Conservation (phyloP, 2,113 vertebrate species). For the Martes martes region DNA sequence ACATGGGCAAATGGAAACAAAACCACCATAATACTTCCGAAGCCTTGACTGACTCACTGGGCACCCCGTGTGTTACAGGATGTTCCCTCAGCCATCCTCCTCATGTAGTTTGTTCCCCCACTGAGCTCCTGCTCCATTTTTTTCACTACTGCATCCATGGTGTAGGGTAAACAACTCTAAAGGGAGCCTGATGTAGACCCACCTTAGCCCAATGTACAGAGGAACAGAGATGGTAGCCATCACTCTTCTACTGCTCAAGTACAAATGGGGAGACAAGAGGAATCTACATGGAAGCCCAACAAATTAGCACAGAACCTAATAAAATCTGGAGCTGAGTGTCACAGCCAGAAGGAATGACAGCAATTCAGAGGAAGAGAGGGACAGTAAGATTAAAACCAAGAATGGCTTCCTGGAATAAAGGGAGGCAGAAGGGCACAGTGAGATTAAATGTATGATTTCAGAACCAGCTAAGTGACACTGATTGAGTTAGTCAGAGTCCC, state of each 20-base stretch:
- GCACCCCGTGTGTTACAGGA: neutral
- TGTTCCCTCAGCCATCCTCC: neutral
- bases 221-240: neutral
- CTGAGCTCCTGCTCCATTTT: neutral
- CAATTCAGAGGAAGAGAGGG: neutral
- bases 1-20: neutral
- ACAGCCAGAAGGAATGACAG: neutral
- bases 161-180: neutral
- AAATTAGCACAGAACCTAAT: neutral
- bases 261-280: neutral
- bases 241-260: neutral
- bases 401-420: neutral
- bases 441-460: neutral
- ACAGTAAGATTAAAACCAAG: neutral
- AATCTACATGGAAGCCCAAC: neutral
- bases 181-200: neutral
- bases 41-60: neutral
- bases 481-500: neutral
- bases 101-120: neutral
- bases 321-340: neutral
- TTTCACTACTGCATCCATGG: neutral
- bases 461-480: neutral
- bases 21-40: neutral
- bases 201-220: rapidly evolving
- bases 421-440: neutral